These are phyloP conservation scores for Octodon degus DNA, from an alignment of 2,113 vertebrate species.

Conservation along the genomic window DNA sequence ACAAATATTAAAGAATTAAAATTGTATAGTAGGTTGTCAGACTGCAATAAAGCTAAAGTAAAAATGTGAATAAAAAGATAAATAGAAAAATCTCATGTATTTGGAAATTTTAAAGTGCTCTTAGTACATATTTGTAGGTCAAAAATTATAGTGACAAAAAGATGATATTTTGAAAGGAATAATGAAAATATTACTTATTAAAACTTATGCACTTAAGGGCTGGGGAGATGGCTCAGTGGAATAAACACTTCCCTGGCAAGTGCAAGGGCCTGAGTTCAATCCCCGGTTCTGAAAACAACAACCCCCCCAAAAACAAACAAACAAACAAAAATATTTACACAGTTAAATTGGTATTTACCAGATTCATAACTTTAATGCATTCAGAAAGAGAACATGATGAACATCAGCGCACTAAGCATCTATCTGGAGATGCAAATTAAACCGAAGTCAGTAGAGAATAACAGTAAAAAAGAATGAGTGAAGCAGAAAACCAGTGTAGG, in stretches of 20 bases:
- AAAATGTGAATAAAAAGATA: constrained; percentile 45
- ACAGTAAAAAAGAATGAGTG: constrained; percentile 30
- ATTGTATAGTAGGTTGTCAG: background rate
- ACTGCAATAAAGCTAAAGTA: background rate
- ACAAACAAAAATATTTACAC: background rate
- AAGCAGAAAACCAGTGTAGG: background rate
- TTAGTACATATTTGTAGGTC: constrained; percentile 3
- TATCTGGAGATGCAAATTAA: background rate
- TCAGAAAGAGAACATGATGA: constrained; percentile 21
- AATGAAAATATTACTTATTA: constrained; percentile 32
- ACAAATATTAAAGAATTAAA: constrained; percentile 1
- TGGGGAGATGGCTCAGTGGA: too few species aligned
- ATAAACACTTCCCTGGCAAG: too few species aligned
- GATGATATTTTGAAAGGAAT: constrained; percentile 28
- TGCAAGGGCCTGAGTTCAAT: too few species aligned
- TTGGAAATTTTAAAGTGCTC: constrained; percentile 42
- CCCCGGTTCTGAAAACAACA: too few species aligned
- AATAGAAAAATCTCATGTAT: background rate
- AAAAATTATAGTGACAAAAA: background rate
- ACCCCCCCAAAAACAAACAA: too few species aligned
- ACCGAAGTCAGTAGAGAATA: background rate
- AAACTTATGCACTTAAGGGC: background rate
- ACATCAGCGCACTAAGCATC: constrained; percentile 38
- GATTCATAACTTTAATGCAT: constrained; percentile 43
- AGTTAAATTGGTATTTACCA: background rate